These are phyloP conservation scores for Lithophane leautieri DNA, from an alignment of 2,888 invertebrate genomes.

Conservation along the genomic window DNA sequence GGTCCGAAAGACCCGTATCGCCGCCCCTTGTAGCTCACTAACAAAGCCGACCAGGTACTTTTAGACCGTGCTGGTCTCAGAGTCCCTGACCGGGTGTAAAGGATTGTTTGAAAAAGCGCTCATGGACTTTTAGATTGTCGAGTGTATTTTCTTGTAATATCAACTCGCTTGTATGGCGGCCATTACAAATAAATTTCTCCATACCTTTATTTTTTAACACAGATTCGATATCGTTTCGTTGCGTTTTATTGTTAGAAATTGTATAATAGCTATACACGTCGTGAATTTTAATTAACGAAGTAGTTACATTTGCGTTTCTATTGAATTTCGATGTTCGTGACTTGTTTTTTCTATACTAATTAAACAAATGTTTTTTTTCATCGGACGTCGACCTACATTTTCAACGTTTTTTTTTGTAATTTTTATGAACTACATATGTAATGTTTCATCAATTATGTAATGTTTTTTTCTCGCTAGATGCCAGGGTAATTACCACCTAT, in stretches of 20 bases:
- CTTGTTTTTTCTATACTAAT: slow-evolving; percentile 13
- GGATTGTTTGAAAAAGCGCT: slow-evolving; percentile 66
- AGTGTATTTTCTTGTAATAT: slow-evolving; percentile 86
- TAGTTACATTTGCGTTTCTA: slow-evolving; percentile 34
- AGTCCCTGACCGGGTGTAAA: slow-evolving; percentile 65
- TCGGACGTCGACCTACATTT: not conserved
- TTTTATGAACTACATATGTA: not conserved
- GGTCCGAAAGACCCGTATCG: slow-evolving; percentile 79
- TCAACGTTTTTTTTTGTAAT: not conserved
- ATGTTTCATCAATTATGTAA: too few relatives aligned
- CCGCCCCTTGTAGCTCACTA: slow-evolving; percentile 60
- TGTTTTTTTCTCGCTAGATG: not conserved
- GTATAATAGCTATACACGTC: slow-evolving; percentile 32
- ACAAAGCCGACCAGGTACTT: slow-evolving; percentile 69
- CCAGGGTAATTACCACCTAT: not conserved
- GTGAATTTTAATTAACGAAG: slow-evolving; percentile 54
- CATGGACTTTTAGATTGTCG: slow-evolving; percentile 73
- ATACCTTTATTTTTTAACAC: slow-evolving; percentile 82
- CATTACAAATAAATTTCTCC: slow-evolving; percentile 85
- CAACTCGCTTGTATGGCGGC: slow-evolving; percentile 81
- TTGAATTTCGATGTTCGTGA: slow-evolving; percentile 43
- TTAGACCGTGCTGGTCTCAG: slow-evolving; percentile 68
- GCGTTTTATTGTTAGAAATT: slow-evolving; percentile 64
- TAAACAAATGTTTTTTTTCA: not conserved
- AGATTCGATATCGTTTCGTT: slow-evolving; percentile 76